Conservation (phyloP, 2,797 vertebrate genomes). For the Schizothorax lantsangensis region DNA sequence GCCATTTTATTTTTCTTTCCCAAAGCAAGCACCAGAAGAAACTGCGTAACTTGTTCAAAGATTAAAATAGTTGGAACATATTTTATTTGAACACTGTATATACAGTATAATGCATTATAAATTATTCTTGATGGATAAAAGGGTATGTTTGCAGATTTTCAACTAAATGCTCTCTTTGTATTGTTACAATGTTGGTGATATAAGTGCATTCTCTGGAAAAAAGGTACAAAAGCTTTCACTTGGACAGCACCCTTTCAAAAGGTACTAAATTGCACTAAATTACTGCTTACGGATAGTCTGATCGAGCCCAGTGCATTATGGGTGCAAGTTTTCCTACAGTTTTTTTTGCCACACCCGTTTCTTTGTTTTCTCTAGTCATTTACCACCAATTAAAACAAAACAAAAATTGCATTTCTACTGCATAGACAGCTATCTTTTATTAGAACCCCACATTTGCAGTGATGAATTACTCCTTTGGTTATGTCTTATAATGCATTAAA, state of each 20-base stretch:
- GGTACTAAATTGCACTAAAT: not conserved
- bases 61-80: not conserved
- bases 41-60: not conserved
- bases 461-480: not conserved
- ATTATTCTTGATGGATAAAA: too few species aligned
- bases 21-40: not conserved
- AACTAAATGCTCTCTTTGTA: too few species aligned
- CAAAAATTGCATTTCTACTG: not conserved
- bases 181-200: too few species aligned
- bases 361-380: not conserved
- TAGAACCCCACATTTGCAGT: not conserved
- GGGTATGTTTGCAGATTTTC: too few species aligned
- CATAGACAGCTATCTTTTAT: not conserved
- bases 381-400: not conserved
- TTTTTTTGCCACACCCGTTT: too few species aligned
- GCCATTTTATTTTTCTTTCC: not conserved
- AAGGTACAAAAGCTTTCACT: not conserved
- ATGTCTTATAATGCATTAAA: not conserved
- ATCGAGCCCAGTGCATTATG: not conserved
- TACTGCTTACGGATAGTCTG: not conserved
- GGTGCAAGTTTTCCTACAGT: not conserved
- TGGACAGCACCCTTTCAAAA: not conserved
- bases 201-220: too few species aligned
- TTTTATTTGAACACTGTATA: not conserved
- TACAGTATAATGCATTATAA: not conserved